Evolutionary conservation across 2,888 invertebrate species (phyloP), one percentile per base, ranked within the genome.

Genomic region (Eupithecia exiguata): DNA sequence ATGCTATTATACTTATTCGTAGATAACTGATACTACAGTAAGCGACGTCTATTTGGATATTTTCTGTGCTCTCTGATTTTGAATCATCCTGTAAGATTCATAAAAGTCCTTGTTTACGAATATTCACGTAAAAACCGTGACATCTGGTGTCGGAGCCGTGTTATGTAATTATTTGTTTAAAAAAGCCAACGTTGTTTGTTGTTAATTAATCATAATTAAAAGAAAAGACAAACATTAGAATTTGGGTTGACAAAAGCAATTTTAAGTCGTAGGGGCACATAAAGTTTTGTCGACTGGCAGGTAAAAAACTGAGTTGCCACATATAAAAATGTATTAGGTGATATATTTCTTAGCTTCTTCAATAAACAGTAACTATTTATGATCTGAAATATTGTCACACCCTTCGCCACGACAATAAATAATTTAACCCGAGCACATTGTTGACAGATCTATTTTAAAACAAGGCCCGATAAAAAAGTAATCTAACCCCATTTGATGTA

Each of bases 101-200:
- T 89, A 85, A 88, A 85, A 88, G 84, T 84, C 80, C 77, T 66
- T 92, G 93, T 93, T 93, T 93, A 94, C 91, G 87, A 92, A 91
- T 89, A 91, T 88, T 88, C 86, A 84, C 83, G 84, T 87, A 91
- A 91, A 91, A 92, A 90, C 86, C 88, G 86, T 82, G 89, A 90
- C 93, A 94, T 93, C 93, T 94, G 94, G 90, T 83, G 83, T 82
- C 67, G 78, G 79, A 83, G 82, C 80, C 83, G 79, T 77, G 84
- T 91, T 91, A 89, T 91, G 86, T 91, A 90, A 92, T 89, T 91
- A 89, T 92, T 92, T 92, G 90, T 89, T 87, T 87, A 82, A 84
- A 82, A 85, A 80, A n/a, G n/a, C 74, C 76, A 76, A 36, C 73
- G 77, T 75, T 77, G 76, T 72, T 66, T 66, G 66, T 66, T 66